Percentiles rank a stretch among this genome's conserved stretches.
These are phyloP conservation scores for Chaetodon trifascialis DNA, from an alignment of 2,113 vertebrate species.

Conservation along the genomic window DNA sequence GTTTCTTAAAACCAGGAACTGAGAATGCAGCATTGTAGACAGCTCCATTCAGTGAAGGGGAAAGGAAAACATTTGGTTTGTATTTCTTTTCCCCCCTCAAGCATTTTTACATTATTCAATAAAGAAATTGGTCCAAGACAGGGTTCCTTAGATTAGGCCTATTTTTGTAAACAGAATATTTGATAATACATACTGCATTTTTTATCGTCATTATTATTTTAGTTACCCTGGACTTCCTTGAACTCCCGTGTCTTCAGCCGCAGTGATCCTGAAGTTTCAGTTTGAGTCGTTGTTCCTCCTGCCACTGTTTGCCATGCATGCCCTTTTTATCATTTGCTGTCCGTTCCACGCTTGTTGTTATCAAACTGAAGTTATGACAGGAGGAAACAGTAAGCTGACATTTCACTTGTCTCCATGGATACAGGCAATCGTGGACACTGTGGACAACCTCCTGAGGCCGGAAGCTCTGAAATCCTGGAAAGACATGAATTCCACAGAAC, in stretches of 20 bases:
- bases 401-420: conserved; percentile 84
- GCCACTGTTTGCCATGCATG: conserved; percentile 70
- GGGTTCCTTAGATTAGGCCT: conserved; percentile 26
- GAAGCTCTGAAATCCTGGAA: conserved; percentile 98
- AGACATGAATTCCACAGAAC: conserved; percentile 98
- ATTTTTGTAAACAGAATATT: conserved; percentile 51
- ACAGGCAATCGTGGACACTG: conserved; percentile 98
- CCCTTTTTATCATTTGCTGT: conserved; percentile 68
- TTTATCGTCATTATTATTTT: conserved; percentile 66
- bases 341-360: conserved; percentile 53
- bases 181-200: conserved; percentile 42
- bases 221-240: conserved; percentile 36
- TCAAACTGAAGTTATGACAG: conserved; percentile 60
- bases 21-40: conserved; percentile 20
- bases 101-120: conserved; percentile 62
- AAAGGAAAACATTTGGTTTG: conserved; percentile 60
- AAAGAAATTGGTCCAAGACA: conserved; percentile 37
- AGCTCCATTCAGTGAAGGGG: conserved; percentile 56
- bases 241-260: conserved; percentile 33
- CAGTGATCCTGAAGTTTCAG: conserved; percentile 53
- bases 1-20: conserved; percentile 42
- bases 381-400: conserved; percentile 66
- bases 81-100: conserved; percentile 75
- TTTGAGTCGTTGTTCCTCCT: conserved; percentile 39
- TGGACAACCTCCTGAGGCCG: conserved; percentile 96